Evolutionary conservation across 2,113 vertebrate species (phyloP).

Genomic region (Stigmatopora nigra): DNA sequence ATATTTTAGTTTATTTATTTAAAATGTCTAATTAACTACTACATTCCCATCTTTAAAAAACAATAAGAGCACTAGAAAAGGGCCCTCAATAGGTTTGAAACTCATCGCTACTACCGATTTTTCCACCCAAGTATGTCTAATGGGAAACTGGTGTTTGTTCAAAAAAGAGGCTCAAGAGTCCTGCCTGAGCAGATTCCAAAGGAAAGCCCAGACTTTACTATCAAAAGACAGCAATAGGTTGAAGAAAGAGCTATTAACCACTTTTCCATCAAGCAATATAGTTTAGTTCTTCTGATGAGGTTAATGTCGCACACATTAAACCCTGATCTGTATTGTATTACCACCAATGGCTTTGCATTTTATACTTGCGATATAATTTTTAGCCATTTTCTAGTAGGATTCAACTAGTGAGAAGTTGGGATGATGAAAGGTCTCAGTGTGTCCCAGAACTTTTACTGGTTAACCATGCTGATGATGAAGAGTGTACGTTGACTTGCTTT

Average conservation of each 20-base stretch:
- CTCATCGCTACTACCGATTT: constrained; percentile 1
- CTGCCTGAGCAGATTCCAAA: constrained; percentile 43
- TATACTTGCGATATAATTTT: too few relatives aligned
- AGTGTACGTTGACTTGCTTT: constrained; percentile 29
- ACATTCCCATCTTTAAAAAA: constrained; percentile 27
- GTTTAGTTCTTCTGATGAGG: neutral
- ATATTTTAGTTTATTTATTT: too few relatives aligned
- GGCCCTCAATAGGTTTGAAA: constrained; percentile 35
- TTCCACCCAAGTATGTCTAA: constrained; percentile 41
- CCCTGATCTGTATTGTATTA: constrained; percentile 3
- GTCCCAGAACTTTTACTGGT: constrained; percentile 29
- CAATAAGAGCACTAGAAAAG: constrained; percentile 31
- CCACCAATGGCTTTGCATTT: neutral
- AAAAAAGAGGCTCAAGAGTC: constrained; percentile 45
- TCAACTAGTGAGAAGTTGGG: constrained; percentile 19
- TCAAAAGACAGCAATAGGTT: constrained; percentile 46
- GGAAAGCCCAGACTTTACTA: constrained; percentile 55
- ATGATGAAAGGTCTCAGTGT: constrained; percentile 9
- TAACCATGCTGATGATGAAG: constrained; percentile 21
- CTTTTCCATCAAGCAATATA: neutral
- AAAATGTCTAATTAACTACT: constrained; percentile 14
- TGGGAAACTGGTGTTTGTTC: constrained; percentile 59
- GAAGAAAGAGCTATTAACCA: constrained; percentile 1
- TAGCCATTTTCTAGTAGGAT: neutral
- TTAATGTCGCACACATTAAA: neutral